phyloP scores from a whole-genome alignment of 2,888 invertebrate species.

The Lordiphosa andalusiaca region DNA sequence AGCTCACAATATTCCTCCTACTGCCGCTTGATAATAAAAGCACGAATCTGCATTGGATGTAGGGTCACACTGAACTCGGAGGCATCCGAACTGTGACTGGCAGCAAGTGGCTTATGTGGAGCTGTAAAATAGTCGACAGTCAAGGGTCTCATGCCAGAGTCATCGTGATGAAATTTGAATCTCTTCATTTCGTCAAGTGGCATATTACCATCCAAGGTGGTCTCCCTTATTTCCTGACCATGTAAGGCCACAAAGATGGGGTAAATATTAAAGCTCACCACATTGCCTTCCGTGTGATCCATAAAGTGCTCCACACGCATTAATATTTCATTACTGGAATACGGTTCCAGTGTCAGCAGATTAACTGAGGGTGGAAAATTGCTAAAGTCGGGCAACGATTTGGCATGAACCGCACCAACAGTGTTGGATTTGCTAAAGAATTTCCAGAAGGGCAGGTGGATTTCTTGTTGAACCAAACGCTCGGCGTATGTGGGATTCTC shows the following conservation, averaged over 20 bases:
- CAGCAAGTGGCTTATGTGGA: constrained; percentile 55
- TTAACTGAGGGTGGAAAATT: constrained; percentile 86
- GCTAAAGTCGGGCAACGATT: constrained; percentile 67
- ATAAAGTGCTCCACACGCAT: constrained; percentile 89
- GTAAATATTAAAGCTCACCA: constrained; percentile 68
- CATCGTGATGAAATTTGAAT: constrained; percentile 73
- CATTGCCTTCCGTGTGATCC: constrained; percentile 82
- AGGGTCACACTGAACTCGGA: constrained; percentile 69
- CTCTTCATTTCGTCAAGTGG: constrained; percentile 82
- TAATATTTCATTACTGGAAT: constrained; percentile 84
- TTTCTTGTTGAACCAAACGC: constrained; percentile 81
- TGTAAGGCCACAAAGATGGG: constrained; percentile 83
- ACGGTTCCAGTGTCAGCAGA: constrained; percentile 89
- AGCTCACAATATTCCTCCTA: too few relatives aligned
- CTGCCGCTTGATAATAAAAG: constrained; percentile 61
- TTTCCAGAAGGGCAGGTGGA: constrained; percentile 83
- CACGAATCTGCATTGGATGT: constrained; percentile 79
- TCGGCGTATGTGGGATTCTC: constrained; percentile 74
- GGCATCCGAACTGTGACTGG: constrained; percentile 41
- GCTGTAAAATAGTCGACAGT: constrained; percentile 56
- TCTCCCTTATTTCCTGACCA: constrained; percentile 83
- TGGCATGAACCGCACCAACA: constrained; percentile 76
- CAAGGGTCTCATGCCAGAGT: constrained; percentile 30
- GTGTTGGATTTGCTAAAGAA: constrained; percentile 82
- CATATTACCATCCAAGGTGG: constrained; percentile 86